Evolutionary conservation across 2,797 vertebrate species (phyloP), one percentile per base, ranked within the genome.

Genomic region (Mormyrus hasselquistii): DNA sequence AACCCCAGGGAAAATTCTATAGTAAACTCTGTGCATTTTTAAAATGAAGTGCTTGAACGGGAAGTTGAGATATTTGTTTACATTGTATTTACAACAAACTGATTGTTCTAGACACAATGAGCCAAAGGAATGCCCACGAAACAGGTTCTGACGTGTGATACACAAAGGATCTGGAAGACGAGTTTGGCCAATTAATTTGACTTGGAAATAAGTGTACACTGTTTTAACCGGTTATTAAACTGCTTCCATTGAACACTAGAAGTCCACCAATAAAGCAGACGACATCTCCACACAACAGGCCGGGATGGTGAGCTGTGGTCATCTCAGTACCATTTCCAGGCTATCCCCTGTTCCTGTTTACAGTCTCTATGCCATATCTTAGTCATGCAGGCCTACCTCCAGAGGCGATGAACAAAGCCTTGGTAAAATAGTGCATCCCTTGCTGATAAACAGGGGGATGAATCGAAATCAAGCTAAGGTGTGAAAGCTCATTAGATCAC

Each of bases 271-370:
- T 85, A 87, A 25, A n/a, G 73, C 69, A 52, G 79, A 88, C 12
- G 25, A 83, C 41, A 22, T 69, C 89, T 92, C 90, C 88, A 59
- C 38, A n/a, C 2, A 1, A 49, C n/a, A 52, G 52, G 4, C 73
- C 89, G 91, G 90, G 91, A 91, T 91, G 90, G 3, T 86, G 88
- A 89, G 14, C 47, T 6, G 6, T 2, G 91, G 91, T 92, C 90
- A 92, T 88, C 90, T 62, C 87, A 79, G 47, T n/a, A 59, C 49
- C 52, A 83, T 89, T 90, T 89, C 44, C 47, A 41, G 49, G 29
- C 79, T 89, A 29, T n/a, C 49, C 47, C 86, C 83, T 50, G 53
- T 53, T 34, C 76, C 84, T 83, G 90, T 91, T 91, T 92, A 89
- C 90, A 88, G 90, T 91, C 88, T 53, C 76, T 38, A 87, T 65